Conservation (phyloP, 2,797 vertebrate species). For the Gadopsis marmoratus region DNA sequence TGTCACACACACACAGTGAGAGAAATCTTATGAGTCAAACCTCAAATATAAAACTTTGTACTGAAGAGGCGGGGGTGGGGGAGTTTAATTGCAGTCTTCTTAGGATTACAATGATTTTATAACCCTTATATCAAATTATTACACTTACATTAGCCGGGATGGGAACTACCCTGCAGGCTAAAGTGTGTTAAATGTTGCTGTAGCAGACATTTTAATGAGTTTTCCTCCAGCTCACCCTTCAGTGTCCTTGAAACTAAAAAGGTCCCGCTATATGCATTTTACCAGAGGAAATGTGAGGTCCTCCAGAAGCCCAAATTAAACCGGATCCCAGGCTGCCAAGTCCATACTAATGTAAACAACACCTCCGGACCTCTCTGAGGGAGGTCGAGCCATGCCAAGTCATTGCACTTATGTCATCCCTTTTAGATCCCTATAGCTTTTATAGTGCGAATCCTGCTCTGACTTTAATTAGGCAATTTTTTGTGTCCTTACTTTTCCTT, state of each 20-base stretch:
- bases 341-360: conserved; percentile 79
- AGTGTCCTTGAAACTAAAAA: conserved; percentile 79
- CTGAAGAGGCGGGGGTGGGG: conserved; percentile 15
- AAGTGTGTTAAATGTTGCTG: conserved; percentile 76
- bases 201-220: conserved; percentile 75
- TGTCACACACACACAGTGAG: conserved; percentile 41
- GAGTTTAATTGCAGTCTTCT: conserved; percentile 60
- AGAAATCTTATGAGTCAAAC: conserved; percentile 51
- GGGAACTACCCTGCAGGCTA: conserved; percentile 69
- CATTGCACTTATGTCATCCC: conserved; percentile 62
- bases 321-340: conserved; percentile 69
- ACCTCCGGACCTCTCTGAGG: conserved; percentile 63
- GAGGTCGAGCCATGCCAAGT: conserved; percentile 60
- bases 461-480: conserved; percentile 39
- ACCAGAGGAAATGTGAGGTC: conserved; percentile 61
- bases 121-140: conserved; percentile 74
- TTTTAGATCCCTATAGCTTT: conserved; percentile 50
- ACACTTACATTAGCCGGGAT: conserved; percentile 65
- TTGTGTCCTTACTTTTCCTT: conserved; percentile 29
- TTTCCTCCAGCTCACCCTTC: conserved; percentile 69
- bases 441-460: conserved; percentile 44
- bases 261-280: conserved; percentile 67
- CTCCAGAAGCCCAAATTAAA: conserved; percentile 57
- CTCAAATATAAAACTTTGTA: conserved; percentile 46
- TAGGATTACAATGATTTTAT: conserved; percentile 72